Evolutionary conservation across 2,797 vertebrate species (phyloP).

Genomic region (Helarctos malayanus): DNA sequence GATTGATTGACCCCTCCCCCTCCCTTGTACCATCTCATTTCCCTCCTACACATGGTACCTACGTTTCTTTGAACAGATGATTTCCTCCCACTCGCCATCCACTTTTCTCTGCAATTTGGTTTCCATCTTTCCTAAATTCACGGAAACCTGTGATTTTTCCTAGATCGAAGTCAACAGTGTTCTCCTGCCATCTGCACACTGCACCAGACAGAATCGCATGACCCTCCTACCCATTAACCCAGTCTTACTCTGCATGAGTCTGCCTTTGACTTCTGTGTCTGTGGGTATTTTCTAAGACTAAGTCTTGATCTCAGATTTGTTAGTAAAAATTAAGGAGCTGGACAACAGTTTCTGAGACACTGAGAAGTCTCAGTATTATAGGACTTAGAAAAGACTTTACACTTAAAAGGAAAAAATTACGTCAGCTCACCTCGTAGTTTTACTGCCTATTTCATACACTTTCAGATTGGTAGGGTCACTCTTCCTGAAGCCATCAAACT

Average conservation of each 20-base stretch:
- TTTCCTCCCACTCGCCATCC: not conserved
- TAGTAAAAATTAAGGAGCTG: not conserved
- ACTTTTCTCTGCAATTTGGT: slow-evolving; percentile 44
- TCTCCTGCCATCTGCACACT: not conserved
- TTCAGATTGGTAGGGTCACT: not conserved
- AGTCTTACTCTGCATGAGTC: not conserved
- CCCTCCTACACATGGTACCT: not conserved
- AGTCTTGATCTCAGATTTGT: not conserved
- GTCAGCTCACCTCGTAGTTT: not conserved
- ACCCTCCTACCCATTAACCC: not conserved
- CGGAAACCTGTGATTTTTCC: not conserved
- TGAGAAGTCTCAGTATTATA: not conserved
- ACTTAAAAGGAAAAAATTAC: not conserved
- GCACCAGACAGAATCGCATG: not conserved
- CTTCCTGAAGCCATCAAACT: not conserved
- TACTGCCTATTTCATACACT: not conserved
- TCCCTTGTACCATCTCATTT: not conserved
- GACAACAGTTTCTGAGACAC: not conserved
- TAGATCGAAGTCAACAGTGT: not conserved
- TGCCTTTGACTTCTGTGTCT: not conserved
- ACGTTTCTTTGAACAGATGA: not conserved
- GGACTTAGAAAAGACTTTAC: not conserved
- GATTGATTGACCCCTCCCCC: not conserved
- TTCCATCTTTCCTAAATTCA: slow-evolving; percentile 6
- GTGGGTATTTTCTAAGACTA: not conserved